These are phyloP conservation scores for Sardina pilchardus DNA, from an alignment of 2,113 vertebrate species.

Conservation along the genomic window DNA sequence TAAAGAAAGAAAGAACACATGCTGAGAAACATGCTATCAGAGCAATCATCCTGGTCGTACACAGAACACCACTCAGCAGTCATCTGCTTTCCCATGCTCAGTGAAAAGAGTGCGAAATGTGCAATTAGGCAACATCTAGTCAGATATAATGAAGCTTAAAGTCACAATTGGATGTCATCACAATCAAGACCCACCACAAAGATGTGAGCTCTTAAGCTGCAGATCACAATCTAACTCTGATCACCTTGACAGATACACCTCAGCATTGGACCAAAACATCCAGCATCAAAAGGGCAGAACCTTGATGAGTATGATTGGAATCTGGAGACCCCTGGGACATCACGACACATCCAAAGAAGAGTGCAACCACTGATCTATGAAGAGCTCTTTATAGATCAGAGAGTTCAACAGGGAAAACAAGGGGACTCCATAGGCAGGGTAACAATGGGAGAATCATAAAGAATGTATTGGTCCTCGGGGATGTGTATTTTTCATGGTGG, in stretches of 20 bases:
- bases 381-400: no score
- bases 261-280: background rate
- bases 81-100: background rate
- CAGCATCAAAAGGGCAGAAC: background rate
- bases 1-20: background rate
- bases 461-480: no score
- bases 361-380: no score
- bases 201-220: background rate
- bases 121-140: background rate
- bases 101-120: background rate
- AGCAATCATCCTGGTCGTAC: background rate
- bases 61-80: background rate
- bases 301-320: background rate
- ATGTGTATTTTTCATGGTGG: no score
- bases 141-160: background rate
- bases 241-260: background rate
- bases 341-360: no score
- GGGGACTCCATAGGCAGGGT: no score
- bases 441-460: no score
- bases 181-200: background rate
- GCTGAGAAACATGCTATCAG: background rate
- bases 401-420: no score
- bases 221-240: background rate
- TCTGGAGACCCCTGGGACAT: no score
- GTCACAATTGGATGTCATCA: background rate